phyloP scores from a whole-genome alignment of 2,888 invertebrate species.

The Urechis unicinctus region DNA sequence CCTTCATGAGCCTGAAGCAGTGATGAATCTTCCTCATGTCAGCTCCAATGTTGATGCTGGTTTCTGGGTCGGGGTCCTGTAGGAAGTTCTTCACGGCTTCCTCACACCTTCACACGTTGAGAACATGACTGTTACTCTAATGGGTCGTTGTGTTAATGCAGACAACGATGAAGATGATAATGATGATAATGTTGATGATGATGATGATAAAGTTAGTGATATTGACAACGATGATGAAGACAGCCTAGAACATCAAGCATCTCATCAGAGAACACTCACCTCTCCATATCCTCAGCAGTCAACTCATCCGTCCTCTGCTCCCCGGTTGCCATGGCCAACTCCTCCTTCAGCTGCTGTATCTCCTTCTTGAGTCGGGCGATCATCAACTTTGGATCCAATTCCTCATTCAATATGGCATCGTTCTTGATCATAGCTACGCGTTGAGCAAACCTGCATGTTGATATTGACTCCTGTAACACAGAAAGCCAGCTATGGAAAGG shows the following conservation, averaged over 20 bases:
- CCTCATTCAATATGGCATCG: slow-evolving; percentile 50
- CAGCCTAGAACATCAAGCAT: no score
- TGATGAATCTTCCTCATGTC: slow-evolving; percentile 48
- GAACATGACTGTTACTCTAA: no score
- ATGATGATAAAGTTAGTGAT: no score
- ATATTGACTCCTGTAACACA: slow-evolving; percentile 45
- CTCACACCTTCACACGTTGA: slow-evolving; percentile 31
- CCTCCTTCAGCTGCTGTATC: slow-evolving; percentile 42
- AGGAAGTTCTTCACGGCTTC: slow-evolving; percentile 37
- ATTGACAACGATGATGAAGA: no score
- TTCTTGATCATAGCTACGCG: slow-evolving; percentile 52
- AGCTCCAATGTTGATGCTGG: slow-evolving; percentile 38
- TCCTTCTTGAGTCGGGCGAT: slow-evolving; percentile 45
- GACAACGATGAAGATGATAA: no score
- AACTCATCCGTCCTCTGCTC: slow-evolving; percentile 42
- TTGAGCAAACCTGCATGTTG: slow-evolving; percentile 52
- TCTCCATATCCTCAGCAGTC: slow-evolving; percentile 37
- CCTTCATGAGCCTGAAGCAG: slow-evolving; percentile 44
- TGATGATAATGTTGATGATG: no score
- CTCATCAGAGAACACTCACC: slow-evolving; percentile 13
- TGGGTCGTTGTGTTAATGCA: no score
- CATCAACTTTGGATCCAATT: slow-evolving; percentile 48
- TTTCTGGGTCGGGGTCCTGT: slow-evolving; percentile 39
- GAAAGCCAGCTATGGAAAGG: no score
- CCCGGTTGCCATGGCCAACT: slow-evolving; percentile 45